Evolutionary conservation across 2,113 vertebrate genomes (phyloP), one percentile per base, ranked within the genome.

Genomic region (Mirza zaza): DNA sequence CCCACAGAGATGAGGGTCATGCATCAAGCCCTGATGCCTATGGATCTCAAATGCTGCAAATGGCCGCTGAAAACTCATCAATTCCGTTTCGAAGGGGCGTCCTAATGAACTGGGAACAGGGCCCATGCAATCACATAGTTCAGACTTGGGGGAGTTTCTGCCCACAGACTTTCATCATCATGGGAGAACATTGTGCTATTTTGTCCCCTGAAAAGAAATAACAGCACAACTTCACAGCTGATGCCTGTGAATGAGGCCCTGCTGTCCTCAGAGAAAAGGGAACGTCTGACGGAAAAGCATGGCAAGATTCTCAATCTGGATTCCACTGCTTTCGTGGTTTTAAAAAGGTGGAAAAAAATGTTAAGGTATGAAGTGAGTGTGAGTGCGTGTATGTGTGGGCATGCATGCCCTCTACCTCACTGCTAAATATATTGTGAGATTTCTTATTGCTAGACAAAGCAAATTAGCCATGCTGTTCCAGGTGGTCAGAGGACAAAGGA

Each of bases 1-100:
- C 75, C 83, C 90, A 90, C 45, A 2, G 83, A 97, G 97, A 96
- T 95, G 95, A 97, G 97, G 86, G 92, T 55, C 94, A 97, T 97
- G 94, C 94, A 98, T 98, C 97, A 98, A 97, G 70, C 70, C 79
- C 80, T 90, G 92, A 95, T 96, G 94, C 92, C 95, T 95, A 75
- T 94, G 95, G 95, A 96, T 95, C 75, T 67, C 95, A 90, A 93
- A 85, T 27, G 59, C 95, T 93, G 89, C 39, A n/a, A 95, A 92
- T 70, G 94, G 90, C 80, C 7, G 2, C 91, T 93, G 83, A 95
- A 83, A 95, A 80, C 75, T 96, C 96, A 98, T 98, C 90, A 97
- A 95, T 97, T 96, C 92, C 23, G 0, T 91, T 97, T 95, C 93
- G 29, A 48, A 65, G 77, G 75, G 42, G 76, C 70, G 29, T 50